Conservation (phyloP, 2,113 vertebrate genomes). For the Hystrix brachyura region DNA sequence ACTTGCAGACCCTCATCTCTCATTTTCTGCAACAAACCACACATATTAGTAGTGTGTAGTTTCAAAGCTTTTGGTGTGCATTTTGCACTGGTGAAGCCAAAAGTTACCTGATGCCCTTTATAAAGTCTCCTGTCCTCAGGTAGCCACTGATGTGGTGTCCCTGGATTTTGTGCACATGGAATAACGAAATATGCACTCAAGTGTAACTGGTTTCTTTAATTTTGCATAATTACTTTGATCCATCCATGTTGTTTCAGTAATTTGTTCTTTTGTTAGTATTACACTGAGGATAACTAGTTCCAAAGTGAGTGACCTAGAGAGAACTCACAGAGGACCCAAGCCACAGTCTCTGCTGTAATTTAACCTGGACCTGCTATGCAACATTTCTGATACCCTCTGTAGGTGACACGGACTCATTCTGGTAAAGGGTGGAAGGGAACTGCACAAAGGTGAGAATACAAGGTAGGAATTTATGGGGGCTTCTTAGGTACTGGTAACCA, state of each 20-base stretch:
- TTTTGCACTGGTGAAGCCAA: background rate
- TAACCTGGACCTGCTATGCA: background rate
- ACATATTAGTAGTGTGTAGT: background rate
- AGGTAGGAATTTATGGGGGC: background rate
- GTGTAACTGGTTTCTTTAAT: background rate
- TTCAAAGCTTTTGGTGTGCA: background rate
- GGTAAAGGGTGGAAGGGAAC: background rate
- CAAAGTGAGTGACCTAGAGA: slow-evolving; percentile 3
- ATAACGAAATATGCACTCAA: background rate
- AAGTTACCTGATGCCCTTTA: background rate
- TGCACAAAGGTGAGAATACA: background rate
- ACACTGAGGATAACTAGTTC: background rate
- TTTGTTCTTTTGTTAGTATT: background rate
- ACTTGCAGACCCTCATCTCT: background rate
- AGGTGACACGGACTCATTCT: background rate
- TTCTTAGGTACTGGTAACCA: background rate
- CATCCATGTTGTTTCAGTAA: background rate
- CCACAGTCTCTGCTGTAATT: background rate
- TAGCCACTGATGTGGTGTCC: background rate
- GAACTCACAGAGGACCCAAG: background rate
- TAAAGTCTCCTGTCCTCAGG: background rate
- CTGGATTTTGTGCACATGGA: background rate
- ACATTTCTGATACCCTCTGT: background rate
- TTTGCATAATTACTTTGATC: background rate
- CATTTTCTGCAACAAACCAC: slow-evolving; percentile 12